Evolutionary conservation across 2,888 invertebrate genomes (phyloP), one percentile per base, ranked within the genome.

Genomic region (Tipula confusa): DNA sequence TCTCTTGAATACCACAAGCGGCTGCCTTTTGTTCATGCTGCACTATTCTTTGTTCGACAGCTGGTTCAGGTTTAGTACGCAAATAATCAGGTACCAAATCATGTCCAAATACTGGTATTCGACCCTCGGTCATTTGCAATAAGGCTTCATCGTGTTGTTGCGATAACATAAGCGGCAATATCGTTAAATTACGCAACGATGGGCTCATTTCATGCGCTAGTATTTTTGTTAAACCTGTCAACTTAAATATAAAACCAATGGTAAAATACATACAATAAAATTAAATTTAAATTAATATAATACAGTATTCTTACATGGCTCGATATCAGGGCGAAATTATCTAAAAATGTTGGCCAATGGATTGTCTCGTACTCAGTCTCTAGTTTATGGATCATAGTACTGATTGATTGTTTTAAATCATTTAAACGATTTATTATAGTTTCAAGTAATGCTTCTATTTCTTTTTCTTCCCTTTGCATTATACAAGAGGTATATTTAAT

Each of bases 61-160:
- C 94, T 0, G 98, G 98, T 88, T 98, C 98, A 9, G 97, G 95
- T 88, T 98, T 98, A 0, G 98, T 98, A 85, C 98, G 91, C 79
- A 98, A 90, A 88, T 98, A 95, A 89, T 98, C 97, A 0, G 98
- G 98, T 0, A 98, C 98, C 84, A 98, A 92, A 88, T 98, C 98
- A 89, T 98, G 98, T 28, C 97, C 96, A 87, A 98, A 98, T 0
- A 96, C 95, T 0, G 95, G 93, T 6, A 99, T 95, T 87, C 98
- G 91, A 1, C 95, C 95, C 88, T 98, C 98, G 0, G 98, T 97
- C 85, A 96, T 88, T 86, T 95, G 93, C 84, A 95, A 92, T 13
- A 98, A 89, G 48, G 95, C 94, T 86, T 96, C 96, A 89, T 98
- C 98, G 83, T 95, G 92, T 86, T 98, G 98, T 84, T 96, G 97